Conservation (phyloP, 2,888 invertebrate genomes). For the Drosophila helvetica region DNA sequence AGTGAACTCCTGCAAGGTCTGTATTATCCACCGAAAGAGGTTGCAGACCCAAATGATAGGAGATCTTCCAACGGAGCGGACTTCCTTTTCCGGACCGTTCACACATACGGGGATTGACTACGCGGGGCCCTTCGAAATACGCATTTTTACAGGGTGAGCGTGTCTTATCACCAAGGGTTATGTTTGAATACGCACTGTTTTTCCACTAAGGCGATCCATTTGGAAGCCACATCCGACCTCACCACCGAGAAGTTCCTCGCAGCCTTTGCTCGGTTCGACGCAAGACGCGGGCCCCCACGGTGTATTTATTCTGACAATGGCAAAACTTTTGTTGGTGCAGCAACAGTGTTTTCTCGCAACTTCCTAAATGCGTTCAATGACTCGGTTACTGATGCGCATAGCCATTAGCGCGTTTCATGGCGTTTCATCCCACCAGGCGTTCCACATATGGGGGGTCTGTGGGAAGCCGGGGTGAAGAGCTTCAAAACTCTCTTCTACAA, state of each 20-base stretch:
- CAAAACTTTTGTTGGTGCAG: conserved; percentile 1
- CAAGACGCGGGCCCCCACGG: too few relatives aligned
- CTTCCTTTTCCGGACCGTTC: neutral
- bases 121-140: neutral
- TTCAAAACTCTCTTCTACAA: too few relatives aligned
- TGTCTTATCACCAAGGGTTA: neutral
- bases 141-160: neutral
- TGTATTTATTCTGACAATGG: neutral
- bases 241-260: conserved; percentile 1
- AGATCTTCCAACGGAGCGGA: neutral
- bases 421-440: too few relatives aligned
- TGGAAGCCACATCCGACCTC: conserved; percentile 1
- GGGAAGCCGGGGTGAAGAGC: too few relatives aligned
- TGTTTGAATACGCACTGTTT: neutral
- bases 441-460: too few relatives aligned
- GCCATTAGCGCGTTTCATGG: neutral
- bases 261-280: neutral
- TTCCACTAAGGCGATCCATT: neutral
- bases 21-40: neutral
- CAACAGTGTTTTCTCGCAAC: neutral
- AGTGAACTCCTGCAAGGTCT: neutral
- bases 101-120: neutral
- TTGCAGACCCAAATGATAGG: too few relatives aligned
- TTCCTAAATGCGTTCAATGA: neutral
- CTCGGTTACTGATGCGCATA: neutral